Evolutionary conservation across 2,113 vertebrate species (phyloP).

Genomic region (Ardeotis arabs): DNA sequence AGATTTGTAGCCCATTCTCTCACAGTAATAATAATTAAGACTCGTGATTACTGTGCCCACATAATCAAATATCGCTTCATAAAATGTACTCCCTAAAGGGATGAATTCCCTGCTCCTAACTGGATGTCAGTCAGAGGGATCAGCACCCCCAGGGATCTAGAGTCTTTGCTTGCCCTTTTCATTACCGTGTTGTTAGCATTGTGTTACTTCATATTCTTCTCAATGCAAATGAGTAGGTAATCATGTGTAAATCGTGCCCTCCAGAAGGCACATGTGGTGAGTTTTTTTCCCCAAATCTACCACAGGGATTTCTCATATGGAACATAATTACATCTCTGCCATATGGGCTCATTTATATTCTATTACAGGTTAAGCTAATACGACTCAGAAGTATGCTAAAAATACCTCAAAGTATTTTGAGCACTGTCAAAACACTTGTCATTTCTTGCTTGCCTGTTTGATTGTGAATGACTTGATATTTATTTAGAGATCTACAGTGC

Average conservation of each 20-base stretch:
- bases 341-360: slow-evolving; percentile 87
- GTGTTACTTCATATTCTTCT: slow-evolving; percentile 76
- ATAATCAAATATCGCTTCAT: slow-evolving; percentile 83
- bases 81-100: slow-evolving; percentile 72
- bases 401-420: slow-evolving; percentile 80
- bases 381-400: slow-evolving; percentile 79
- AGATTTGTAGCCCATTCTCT: slow-evolving; percentile 79
- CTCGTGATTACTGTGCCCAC: slow-evolving; percentile 82
- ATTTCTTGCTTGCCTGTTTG: slow-evolving; percentile 72
- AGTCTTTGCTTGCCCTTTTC: slow-evolving; percentile 77
- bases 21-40: slow-evolving; percentile 84
- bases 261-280: slow-evolving; percentile 77
- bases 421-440: slow-evolving; percentile 77
- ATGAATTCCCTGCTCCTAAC: slow-evolving; percentile 70
- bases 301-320: slow-evolving; percentile 79
- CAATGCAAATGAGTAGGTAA: slow-evolving; percentile 79
- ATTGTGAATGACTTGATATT: slow-evolving; percentile 75
- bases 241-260: slow-evolving; percentile 81
- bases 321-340: slow-evolving; percentile 83
- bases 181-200: slow-evolving; percentile 74
- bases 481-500: slow-evolving; percentile 64
- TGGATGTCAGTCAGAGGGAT: slow-evolving; percentile 80
- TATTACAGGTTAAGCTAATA: slow-evolving; percentile 87
- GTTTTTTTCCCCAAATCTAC: slow-evolving; percentile 69
- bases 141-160: slow-evolving; percentile 72